Evolutionary conservation across 2,888 invertebrate species (phyloP), one percentile per base, ranked within the genome.

Genomic region (Notocelia uddmanniana): DNA sequence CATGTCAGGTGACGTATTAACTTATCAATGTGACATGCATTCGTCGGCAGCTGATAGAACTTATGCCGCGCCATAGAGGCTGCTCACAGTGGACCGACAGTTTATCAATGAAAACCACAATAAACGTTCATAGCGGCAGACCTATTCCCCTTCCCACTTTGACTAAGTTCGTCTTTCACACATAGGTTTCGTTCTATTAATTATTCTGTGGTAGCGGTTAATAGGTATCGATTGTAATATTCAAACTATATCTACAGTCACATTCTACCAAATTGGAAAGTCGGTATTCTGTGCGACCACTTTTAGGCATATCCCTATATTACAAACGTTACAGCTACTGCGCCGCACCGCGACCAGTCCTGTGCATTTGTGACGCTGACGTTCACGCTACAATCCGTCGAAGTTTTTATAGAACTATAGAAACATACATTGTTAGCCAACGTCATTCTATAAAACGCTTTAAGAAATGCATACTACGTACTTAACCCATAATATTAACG

Each of bases 1-100:
- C 58, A 69, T 66, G 41, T 23, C 58, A 45, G 52, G 21, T 60
- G 57, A 64, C 37, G 11, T 52, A 64, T 70, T 68, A 68, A 68
- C 26, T 50, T 70, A 50, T 64, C 41, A 58, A 52, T 48, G 34
- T 50, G 11, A 34, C n/a, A 59, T 68, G 21, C 58, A 34, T 64
- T 54, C 45, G 45, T n/a, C 45, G 45, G 45, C 45, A 3, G n/a
- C 45, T n/a, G 45, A n/a, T 45, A n/a, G 45, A 45, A 45, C 45
- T 37, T 37, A 37, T 37, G 37, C 37, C 37, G 37, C 37, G 37
- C 37, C 37, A 37, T 37, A 31, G 31, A 9, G 9, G 31, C 6
- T 9, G 31, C 13, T 37, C 13, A 37, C 37, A 37, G 37, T 37
- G 10, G 3, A 3, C 13, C 13, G 13, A 45, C n/a, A 13, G 15